Conservation (phyloP, 2,888 invertebrate species). For the Drosophila subsilvestris region DNA sequence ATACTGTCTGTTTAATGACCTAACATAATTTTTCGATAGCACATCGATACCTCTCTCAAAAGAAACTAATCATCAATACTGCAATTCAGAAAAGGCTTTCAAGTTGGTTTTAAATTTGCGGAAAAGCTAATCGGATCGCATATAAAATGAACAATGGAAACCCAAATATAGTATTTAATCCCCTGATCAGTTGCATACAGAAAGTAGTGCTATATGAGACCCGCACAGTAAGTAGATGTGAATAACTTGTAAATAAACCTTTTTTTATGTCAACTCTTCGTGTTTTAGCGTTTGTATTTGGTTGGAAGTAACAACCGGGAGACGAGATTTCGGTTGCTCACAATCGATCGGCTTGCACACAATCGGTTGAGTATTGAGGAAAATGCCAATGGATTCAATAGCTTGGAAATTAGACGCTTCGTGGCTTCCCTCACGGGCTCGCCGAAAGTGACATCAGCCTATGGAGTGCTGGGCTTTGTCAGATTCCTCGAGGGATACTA, state of each 20-base stretch:
- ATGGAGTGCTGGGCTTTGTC: conserved; percentile 97
- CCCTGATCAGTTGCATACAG: conserved; percentile 94
- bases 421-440: conserved; percentile 88
- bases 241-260: background rate
- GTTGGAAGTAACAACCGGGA: conserved; percentile 98
- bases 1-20: too few relatives aligned
- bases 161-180: conserved; percentile 88
- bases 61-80: too few relatives aligned
- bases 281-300: conserved; percentile 92
- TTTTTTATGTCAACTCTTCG: conserved; percentile 9
- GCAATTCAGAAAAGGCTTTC: too few relatives aligned
- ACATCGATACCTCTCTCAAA: too few relatives aligned
- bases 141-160: conserved; percentile 85
- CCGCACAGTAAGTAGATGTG: conserved; percentile 91
- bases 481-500: conserved; percentile 98
- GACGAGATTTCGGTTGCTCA: conserved; percentile 94
- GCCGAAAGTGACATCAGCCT: conserved; percentile 91
- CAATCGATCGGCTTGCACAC: conserved; percentile 95
- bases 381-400: conserved; percentile 95
- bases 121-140: background rate
- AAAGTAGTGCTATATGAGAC: conserved; percentile 97
- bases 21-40: too few relatives aligned
- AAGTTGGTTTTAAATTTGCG: too few relatives aligned
- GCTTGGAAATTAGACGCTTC: conserved; percentile 93
- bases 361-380: conserved; percentile 92